Base-by-base conservation (phyloP, 64 coral and sea anemone genomes). In the Dendrophyllia cribrosa region DNA sequence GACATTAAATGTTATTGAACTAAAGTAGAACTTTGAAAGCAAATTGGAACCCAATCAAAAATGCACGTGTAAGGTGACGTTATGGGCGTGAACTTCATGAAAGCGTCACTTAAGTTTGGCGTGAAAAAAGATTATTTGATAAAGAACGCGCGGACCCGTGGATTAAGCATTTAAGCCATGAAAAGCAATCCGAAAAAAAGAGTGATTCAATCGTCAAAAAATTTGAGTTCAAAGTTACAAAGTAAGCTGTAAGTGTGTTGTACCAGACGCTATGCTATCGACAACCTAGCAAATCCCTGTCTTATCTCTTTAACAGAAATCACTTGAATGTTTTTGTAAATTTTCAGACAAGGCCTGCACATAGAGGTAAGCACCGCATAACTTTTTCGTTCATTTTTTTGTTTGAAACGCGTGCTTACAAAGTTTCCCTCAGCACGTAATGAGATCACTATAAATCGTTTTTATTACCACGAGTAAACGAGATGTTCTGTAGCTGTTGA, bases 21-120 rank as follows among this genome's bases (percentile, higher is more conserved):
- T 34, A 34, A 34, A 34, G 34, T 34, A 34, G 34, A 34, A 34
- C 34, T 34, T 34, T 34, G 34, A 34, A 34, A 34, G 34, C 34
- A 34, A 34, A 34, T 34, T 34, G 34, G 16, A 43, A 75, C 48
- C 75, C 75, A 78, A 34, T 79, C 77, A 79, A 59, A 56, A 79
- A 5, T 47, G 24, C n/a, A 1, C 53, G 5, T 56, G 12, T 56
- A 56, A 25, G 4, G n/a, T 67, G 62, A 67, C 80, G 80, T 84
- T 61, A 84, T 3, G 46, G 43, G 44, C 45, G 16, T 60, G 53
- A 26, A 34, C 22, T 59, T 9, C 21, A 16, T 10, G 13, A 60
- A 23, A 59, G 15, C 52, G 17, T 51, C 80, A 46, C 43, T 67
- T 17, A 51, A 84, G 51, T 56, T 77, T 77, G 16, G 50, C 43